phyloP scores from a whole-genome alignment of 2,888 invertebrate genomes.

The Cordilura impudica region DNA sequence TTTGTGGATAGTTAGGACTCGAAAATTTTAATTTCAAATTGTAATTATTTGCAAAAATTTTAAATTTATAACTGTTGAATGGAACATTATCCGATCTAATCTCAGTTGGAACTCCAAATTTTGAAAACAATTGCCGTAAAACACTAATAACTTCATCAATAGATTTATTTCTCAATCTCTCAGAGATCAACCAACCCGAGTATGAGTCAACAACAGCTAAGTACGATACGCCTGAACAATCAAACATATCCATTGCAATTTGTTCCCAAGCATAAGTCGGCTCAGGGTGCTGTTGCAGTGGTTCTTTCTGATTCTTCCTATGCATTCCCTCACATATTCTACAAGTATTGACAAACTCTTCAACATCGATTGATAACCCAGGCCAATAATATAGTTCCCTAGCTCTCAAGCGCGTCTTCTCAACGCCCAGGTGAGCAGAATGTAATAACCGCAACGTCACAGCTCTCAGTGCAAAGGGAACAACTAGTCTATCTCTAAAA shows the following conservation, averaged over 20 bases:
- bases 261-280: conserved; percentile 6
- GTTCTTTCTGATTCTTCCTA: neutral
- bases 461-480: neutral
- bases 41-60: too few relatives aligned
- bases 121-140: too few relatives aligned
- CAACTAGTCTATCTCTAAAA: conserved; percentile 18
- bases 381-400: neutral
- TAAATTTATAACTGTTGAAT: too few relatives aligned
- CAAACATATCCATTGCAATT: conserved; percentile 20
- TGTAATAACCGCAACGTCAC: conserved; percentile 4
- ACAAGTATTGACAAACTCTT: conserved; percentile 1
- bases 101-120: too few relatives aligned
- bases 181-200: neutral
- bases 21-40: too few relatives aligned
- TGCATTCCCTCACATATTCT: neutral
- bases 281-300: conserved; percentile 5
- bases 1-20: too few relatives aligned
- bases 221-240: conserved; percentile 2
- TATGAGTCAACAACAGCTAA: conserved; percentile 25
- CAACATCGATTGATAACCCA: conserved; percentile 11
- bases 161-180: too few relatives aligned
- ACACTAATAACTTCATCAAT: too few relatives aligned
- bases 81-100: too few relatives aligned
- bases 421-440: conserved; percentile 1
- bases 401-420: neutral